These are phyloP conservation scores for Lasioglossum albipes DNA, from an alignment of 1,140 invertebrate genomes.

Conservation along the genomic window DNA sequence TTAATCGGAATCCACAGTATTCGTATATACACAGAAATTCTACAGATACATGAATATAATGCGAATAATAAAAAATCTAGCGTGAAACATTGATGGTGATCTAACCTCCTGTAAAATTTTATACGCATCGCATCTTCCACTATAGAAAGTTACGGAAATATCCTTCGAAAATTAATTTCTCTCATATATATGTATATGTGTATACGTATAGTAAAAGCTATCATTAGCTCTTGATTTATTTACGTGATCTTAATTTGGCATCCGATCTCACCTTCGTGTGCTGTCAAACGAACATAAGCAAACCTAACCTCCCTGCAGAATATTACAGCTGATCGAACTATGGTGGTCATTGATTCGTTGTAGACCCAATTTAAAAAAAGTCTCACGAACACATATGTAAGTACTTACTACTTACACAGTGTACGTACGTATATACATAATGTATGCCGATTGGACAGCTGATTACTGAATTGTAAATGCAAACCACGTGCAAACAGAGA, in stretches of 20 bases:
- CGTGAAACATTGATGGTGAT: conserved; percentile 24
- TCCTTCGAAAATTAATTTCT: conserved; percentile 21
- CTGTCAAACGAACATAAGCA: conserved; percentile 25
- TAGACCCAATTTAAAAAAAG: too few relatives aligned
- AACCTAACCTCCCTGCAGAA: conserved; percentile 14
- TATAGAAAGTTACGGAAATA: conserved; percentile 31
- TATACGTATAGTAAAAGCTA: conserved; percentile 10
- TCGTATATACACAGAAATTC: background rate
- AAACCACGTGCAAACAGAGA: too few relatives aligned
- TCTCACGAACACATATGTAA: too few relatives aligned
- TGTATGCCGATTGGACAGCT: too few relatives aligned
- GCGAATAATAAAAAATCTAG: conserved; percentile 16
- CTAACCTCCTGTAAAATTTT: conserved; percentile 41
- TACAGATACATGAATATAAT: background rate
- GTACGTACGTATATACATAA: too few relatives aligned
- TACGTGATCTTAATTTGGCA: conserved; percentile 15
- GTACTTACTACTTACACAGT: too few relatives aligned
- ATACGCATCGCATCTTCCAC: conserved; percentile 41
- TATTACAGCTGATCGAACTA: background rate
- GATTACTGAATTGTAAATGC: too few relatives aligned
- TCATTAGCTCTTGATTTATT: conserved; percentile 24
- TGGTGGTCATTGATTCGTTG: too few relatives aligned
- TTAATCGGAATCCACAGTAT: too few relatives aligned
- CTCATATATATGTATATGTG: background rate
- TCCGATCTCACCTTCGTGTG: conserved; percentile 29